A percentile compares a stretch with the other conserved stretches of the same genome.
Evolutionary conservation across 1,140 invertebrate species (phyloP).

Genomic region (Drosophila pachea): DNA sequence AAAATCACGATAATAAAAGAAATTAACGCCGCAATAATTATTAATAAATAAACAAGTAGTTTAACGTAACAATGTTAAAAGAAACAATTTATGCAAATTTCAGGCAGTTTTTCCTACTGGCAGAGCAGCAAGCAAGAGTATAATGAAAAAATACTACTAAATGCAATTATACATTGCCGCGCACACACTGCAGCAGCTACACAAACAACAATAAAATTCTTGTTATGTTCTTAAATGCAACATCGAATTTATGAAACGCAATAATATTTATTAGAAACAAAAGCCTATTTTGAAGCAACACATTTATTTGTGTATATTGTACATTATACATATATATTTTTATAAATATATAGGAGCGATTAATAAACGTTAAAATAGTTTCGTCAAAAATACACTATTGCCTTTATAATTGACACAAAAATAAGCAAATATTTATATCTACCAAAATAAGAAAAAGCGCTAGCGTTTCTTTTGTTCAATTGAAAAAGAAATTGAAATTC

Average conservation of each 20-base stretch:
- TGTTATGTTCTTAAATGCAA: constrained; percentile 22
- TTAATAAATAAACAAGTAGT: constrained; percentile 39
- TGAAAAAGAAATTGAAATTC: constrained; percentile 63
- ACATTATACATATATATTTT: constrained; percentile 15
- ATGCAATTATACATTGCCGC: constrained; percentile 34
- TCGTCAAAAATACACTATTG: constrained; percentile 22
- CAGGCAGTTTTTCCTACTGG: constrained; percentile 41
- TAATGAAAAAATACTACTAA: constrained; percentile 21
- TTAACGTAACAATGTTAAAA: constrained; percentile 37
- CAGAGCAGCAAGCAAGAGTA: constrained; percentile 43
- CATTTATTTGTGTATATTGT: constrained; percentile 20
- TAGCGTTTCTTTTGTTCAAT: constrained; percentile 46
- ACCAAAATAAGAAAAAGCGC: constrained; percentile 37
- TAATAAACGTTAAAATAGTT: constrained; percentile 33
- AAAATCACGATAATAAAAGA: constrained; percentile 48
- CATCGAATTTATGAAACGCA: constrained; percentile 23
- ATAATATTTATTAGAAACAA: constrained; percentile 20
- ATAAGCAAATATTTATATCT: constrained; percentile 34
- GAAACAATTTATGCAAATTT: constrained; percentile 43
- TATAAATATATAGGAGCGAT: constrained; percentile 24
- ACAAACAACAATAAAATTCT: constrained; percentile 36
- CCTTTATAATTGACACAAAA: constrained; percentile 21
- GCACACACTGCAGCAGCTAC: constrained; percentile 33
- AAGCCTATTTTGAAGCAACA: constrained; percentile 22
- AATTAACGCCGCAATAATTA: constrained; percentile 61